Percentiles rank a stretch among this genome's conserved stretches.
These are phyloP conservation scores for Allygus modestus DNA, from an alignment of 2,888 invertebrate genomes.

Conservation along the genomic window DNA sequence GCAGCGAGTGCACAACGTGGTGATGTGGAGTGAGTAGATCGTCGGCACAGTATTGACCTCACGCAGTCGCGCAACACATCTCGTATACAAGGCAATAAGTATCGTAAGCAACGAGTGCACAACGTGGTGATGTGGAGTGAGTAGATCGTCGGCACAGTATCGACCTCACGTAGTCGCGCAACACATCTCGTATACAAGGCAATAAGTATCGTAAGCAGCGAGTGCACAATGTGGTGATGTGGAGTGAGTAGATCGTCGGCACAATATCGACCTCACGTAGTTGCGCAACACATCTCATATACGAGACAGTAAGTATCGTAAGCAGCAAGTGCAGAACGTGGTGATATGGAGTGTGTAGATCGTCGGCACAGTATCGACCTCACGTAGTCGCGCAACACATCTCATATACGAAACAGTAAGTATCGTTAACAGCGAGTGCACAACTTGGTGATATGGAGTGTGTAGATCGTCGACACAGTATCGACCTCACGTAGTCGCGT, in stretches of 20 bases:
- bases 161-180: too few species aligned
- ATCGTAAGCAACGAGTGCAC: background rate
- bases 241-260: background rate
- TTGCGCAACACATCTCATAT: slow-evolving; percentile 40
- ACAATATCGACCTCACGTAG: slow-evolving; percentile 58
- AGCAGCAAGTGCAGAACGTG: too few species aligned
- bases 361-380: too few species aligned
- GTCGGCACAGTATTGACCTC: slow-evolving; percentile 44
- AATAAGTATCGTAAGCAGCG: background rate
- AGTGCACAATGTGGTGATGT: background rate
- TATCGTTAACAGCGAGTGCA: background rate
- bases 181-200: too few species aligned
- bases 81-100: too few species aligned
- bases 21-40: background rate
- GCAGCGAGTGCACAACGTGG: too few species aligned
- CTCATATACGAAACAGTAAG: too few species aligned
- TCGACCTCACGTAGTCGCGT: too few species aligned
- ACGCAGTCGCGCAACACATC: slow-evolving; percentile 45
- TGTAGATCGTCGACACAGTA: background rate
- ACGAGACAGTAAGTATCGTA: too few species aligned
- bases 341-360: too few species aligned
- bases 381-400: too few species aligned
- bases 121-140: background rate
- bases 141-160: background rate
- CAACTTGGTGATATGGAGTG: background rate